phyloP scores from a whole-genome alignment of 2,113 vertebrate species.

The Rhadina sibilatrix region DNA sequence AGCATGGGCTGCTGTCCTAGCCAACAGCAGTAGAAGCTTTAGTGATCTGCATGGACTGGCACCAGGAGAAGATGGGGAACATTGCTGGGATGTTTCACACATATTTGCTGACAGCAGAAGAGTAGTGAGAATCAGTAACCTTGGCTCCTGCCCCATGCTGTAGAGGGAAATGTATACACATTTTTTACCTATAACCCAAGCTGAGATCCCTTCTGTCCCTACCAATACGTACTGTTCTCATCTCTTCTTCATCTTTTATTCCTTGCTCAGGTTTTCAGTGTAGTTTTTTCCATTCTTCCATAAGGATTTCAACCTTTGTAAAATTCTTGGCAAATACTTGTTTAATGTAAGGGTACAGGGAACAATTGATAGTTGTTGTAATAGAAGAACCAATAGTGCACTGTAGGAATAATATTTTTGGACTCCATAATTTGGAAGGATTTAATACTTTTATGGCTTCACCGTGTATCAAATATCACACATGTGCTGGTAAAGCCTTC shows the following conservation, averaged over 20 bases:
- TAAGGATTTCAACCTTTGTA: background rate
- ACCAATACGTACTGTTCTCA: background rate
- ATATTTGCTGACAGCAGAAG: background rate
- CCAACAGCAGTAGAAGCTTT: background rate
- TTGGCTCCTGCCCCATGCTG: background rate
- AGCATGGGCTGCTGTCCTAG: background rate
- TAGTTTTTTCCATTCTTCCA: background rate
- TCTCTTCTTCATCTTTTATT: conserved; percentile 9
- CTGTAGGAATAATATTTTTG: background rate
- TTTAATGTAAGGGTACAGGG: background rate
- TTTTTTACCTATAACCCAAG: background rate
- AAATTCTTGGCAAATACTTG: background rate
- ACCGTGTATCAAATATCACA: background rate
- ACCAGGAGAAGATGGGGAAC: background rate
- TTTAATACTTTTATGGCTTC: background rate
- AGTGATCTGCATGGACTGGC: background rate
- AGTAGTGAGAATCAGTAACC: background rate
- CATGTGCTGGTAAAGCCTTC: background rate
- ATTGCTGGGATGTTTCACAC: background rate
- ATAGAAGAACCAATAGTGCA: background rate
- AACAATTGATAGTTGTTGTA: background rate
- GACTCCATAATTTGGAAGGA: background rate
- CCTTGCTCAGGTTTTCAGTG: background rate
- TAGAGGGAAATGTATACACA: background rate
- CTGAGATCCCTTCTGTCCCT: background rate